Evolutionary conservation across 1,140 invertebrate species (phyloP), one percentile per base, ranked within the genome.

Genomic region (Bombus confusus): DNA sequence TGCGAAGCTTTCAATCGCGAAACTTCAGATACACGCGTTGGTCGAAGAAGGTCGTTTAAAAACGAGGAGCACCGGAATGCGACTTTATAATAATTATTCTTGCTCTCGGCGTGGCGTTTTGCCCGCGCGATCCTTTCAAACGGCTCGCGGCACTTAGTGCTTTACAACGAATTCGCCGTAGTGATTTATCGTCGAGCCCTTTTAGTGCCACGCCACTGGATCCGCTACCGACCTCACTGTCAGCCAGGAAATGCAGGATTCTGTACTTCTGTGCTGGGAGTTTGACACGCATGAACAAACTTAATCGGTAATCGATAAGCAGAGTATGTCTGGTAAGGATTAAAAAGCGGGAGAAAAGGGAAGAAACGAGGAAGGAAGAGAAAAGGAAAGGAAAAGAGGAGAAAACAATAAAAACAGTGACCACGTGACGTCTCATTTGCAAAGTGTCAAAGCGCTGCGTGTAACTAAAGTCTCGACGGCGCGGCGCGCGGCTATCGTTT

Each of bases 261-360:
- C 71, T 31, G 52, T 80, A 64, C n/a, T 73, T 66, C 43, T 75
- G 81, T 73, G 57, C 41, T 10, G 1, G 22, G 10, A 47, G 76
- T 25, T 68, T 43, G 78, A 64, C 62, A 85, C 78, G 79, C 78
- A 75, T 81, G 84, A 62, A 74, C 84, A 81, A 75, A 66, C 79
- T 69, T 52, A n/a, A 85, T 85, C 71, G 84, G 78, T 43, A 81
- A 85, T 85, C 84, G 71, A 85, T 85, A 75, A 69, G 39, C 79
- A 68, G 37, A 57, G 5, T 62, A 68, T 41, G 78, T 66, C 47
- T 52, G n/a, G 39, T 41, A 52, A 73, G 31, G 31, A 74, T 74
- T 81, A 28, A 52, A 64, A 83, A 41, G 39, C 9, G 41, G 41
- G 57, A 5, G 28, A 8, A 12, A 15, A 8, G 9, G 6, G 52